Percentiles rank a stretch among this genome's conserved stretches.
phyloP scores from a whole-genome alignment of 2,113 vertebrate genomes.

The Paedocypris sp. region DNA sequence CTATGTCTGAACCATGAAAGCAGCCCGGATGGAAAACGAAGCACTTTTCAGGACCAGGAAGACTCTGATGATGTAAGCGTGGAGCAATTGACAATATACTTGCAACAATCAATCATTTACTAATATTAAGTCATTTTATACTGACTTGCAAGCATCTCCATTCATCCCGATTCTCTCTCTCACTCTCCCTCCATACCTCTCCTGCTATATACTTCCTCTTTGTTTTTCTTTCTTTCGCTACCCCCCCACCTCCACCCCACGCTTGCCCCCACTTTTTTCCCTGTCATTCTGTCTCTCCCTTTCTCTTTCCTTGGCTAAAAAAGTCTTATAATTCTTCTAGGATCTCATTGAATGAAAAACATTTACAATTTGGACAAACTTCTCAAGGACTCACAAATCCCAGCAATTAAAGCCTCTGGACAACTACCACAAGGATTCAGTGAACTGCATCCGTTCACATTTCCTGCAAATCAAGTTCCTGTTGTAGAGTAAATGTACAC shows the following conservation, averaged over 20 bases:
- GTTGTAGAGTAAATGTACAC: too few relatives aligned
- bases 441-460: too few relatives aligned
- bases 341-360: constrained; percentile 53
- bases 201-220: background rate
- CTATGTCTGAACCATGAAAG: constrained; percentile 35
- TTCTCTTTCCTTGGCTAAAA: background rate
- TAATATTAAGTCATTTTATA: too few relatives aligned
- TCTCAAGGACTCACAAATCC: background rate
- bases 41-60: constrained; percentile 39
- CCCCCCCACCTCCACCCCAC: background rate
- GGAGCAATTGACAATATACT: background rate
- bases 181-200: too few relatives aligned
- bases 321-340: constrained; percentile 37
- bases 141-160: too few relatives aligned
- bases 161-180: too few relatives aligned
- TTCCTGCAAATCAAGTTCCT: too few relatives aligned
- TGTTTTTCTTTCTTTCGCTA: background rate
- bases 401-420: background rate
- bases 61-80: constrained; percentile 58
- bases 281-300: background rate
- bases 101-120: too few relatives aligned
- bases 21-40: constrained; percentile 43
- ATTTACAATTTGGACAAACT: background rate
- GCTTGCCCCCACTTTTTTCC: background rate
- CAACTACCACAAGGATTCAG: too few relatives aligned